Evolutionary conservation across 1,140 invertebrate species (phyloP).

Genomic region (Drosophila tsacasi): DNA sequence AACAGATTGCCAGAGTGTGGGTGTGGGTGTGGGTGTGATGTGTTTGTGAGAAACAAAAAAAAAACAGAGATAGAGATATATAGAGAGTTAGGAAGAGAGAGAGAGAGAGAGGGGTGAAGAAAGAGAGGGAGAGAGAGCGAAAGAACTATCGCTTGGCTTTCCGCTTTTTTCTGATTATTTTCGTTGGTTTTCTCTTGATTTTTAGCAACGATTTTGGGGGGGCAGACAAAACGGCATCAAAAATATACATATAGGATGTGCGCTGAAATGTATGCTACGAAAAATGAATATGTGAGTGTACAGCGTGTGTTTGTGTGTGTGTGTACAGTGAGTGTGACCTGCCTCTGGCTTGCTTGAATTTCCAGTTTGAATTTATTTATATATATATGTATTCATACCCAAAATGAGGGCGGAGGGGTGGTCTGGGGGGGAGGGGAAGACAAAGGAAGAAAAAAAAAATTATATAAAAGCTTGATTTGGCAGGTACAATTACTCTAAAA

Average conservation of each 20-base stretch:
- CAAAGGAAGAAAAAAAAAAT: neutral
- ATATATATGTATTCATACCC: conserved; percentile 1
- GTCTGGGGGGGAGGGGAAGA: neutral
- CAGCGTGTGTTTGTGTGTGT: neutral
- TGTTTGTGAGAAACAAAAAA: conserved; percentile 28
- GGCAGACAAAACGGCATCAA: conserved; percentile 53
- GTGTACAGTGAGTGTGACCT: conserved; percentile 12
- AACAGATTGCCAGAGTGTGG: conserved; percentile 54
- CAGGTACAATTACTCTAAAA: conserved; percentile 54
- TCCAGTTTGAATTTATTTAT: conserved; percentile 22
- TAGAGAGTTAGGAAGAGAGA: neutral
- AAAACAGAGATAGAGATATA: conserved; percentile 13
- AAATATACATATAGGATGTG: conserved; percentile 43
- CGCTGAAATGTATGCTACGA: conserved; percentile 46
- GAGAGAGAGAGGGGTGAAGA: neutral
- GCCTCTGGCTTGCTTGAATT: conserved; percentile 15
- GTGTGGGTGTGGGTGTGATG: conserved; percentile 26
- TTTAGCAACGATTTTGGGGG: conserved; percentile 19
- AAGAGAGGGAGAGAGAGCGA: neutral
- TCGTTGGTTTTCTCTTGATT: conserved; percentile 13
- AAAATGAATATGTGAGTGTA: conserved; percentile 34
- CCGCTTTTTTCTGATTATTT: conserved; percentile 28
- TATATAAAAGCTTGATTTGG: conserved; percentile 26
- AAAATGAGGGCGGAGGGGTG: neutral
- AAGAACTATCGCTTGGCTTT: conserved; percentile 33